Evolutionary conservation across 2,888 invertebrate genomes (phyloP), one percentile per base, ranked within the genome.

Genomic region (Pasiphila rectangulata): DNA sequence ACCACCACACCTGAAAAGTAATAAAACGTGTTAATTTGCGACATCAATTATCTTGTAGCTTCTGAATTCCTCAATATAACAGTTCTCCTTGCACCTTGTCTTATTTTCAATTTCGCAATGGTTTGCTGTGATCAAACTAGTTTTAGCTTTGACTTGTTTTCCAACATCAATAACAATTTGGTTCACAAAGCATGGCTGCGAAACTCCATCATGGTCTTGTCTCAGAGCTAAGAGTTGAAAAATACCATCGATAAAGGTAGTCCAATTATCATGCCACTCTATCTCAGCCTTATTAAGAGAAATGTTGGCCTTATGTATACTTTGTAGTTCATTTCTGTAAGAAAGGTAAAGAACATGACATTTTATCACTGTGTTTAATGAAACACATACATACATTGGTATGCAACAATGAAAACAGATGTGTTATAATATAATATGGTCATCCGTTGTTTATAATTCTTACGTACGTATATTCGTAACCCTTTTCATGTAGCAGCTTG

Each of bases 231-330:
- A 89, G 46, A 95, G 90, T 79, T 97, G 97, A 7, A 97, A 75
- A 89, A 97, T 91, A 0, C 93, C 93, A 73, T 97, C 96, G 61
- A 97, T 86, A 59, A 95, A 93, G 1, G 94, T 91, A 0, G 94
- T 92, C 96, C 96, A 97, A 70, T 95, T 94, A 40, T 91, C 90
- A 12, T 89, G 86, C 95, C 95, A 96, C 23, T 73, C 64, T 2
- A 91, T 56, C 34, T 72, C 51, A 13, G 84, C 90, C 25, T 67
- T 59, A 0, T 68, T 72, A 4, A 78, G 45, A 1, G 69, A 56
- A 4, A 57, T 41, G 30, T 75, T 67, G 0, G 62, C 52, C 5
- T 55, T 56, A n/a, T 61, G 34, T 13, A 83, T 72, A 43, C 69
- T 72, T 40, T 60, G 60, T 36, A 79, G 81, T 1, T 69, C 68